Conservation (phyloP, 2,113 vertebrate species). For the Zapus hudsonius region DNA sequence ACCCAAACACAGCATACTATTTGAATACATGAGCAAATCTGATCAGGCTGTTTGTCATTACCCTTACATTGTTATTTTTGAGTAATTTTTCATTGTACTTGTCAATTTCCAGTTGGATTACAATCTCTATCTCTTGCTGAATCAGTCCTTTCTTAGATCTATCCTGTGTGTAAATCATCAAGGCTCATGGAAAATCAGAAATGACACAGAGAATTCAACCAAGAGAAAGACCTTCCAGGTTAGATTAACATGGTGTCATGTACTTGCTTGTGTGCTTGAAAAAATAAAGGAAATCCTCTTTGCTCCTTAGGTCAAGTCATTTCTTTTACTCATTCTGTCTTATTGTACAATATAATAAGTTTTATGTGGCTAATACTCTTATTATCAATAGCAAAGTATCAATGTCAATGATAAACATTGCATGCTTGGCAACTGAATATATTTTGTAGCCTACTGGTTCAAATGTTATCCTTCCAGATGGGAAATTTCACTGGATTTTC, state of each 20-base stretch:
- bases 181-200: neutral
- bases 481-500: constrained; percentile 48
- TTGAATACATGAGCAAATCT: neutral
- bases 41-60: neutral
- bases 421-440: constrained; percentile 32
- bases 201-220: neutral
- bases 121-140: neutral
- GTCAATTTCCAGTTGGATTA: neutral
- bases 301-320: constrained; percentile 25
- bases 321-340: constrained; percentile 24
- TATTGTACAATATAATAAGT: constrained; percentile 55
- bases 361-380: constrained; percentile 54
- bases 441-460: constrained; percentile 38
- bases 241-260: neutral
- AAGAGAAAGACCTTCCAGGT: neutral
- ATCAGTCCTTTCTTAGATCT: neutral
- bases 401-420: constrained; percentile 54
- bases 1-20: accelerated
- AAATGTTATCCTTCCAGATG: constrained; percentile 67
- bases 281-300: constrained; percentile 54
- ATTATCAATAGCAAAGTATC: constrained; percentile 58
- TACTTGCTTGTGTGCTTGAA: neutral
- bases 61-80: neutral
- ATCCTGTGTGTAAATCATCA: neutral
- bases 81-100: neutral